Evolutionary conservation across 2,888 invertebrate genomes (phyloP), one percentile per base, ranked within the genome.

Genomic region (Ichneumon xanthorius): DNA sequence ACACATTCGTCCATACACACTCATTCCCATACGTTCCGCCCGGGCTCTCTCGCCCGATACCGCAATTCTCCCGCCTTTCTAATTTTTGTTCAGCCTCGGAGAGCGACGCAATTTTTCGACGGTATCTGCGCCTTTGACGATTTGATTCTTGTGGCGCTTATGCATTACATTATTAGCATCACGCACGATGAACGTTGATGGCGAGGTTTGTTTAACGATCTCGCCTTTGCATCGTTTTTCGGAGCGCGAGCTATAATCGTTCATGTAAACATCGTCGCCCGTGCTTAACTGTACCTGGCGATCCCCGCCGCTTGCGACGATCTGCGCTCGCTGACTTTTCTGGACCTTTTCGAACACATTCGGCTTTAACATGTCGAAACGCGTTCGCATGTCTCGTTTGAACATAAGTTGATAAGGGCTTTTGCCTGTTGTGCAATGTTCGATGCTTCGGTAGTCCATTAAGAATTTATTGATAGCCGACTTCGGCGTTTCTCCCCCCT

Each of bases 391-490:
- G 5, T 84, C 61, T 11, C 86, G 72, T 14, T 78, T 85, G 22
- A 61, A 82, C 58, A 86, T 77, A 1, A 87, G 7, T 11, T 76
- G 22, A 1, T 78, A 55, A 0, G 87, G 86, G 3, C 45, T 63
- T 53, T 30, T 67, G 0, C 79, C 72, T 16, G 86, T 86, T 0
- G 87, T 85, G n/a, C 67, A 19, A 30, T 87, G 86, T 2, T 70
- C 63, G 7, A 77, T 78, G 16, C 77, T 84, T 14, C 88, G 67
- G 55, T 88, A 89, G 75, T 89, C 88, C 1, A 55, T 84, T 26
- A 88, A 6, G 55, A 88, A 89, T 33, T 40, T 63, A 37, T 76
- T 81, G 1, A 87, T 68, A 2, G 86, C 88, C 2, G 70, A n/a
- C 14, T 84, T 85, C 30, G 87, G 37, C 4, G n/a, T 58, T 48